Percentiles rank a stretch among this genome's conserved stretches.
These are phyloP conservation scores for Podarcis siculus DNA, from an alignment of 2,797 vertebrate genomes.

Conservation along the genomic window DNA sequence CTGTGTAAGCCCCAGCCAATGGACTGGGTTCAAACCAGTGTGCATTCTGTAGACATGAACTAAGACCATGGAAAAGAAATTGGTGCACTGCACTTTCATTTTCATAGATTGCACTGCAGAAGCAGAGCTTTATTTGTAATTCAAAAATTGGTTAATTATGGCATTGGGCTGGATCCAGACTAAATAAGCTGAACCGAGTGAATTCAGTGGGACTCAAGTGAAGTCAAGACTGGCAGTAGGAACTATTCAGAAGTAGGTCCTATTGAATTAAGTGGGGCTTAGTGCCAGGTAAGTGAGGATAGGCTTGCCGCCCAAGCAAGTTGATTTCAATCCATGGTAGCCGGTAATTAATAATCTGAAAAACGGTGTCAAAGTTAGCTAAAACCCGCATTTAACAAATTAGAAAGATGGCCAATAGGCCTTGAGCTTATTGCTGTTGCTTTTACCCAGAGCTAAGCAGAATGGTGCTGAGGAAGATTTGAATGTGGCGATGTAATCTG, in stretches of 20 bases:
- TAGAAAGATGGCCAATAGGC: neutral
- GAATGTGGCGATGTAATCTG: neutral
- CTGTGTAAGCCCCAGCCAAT: neutral
- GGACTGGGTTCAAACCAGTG: neutral
- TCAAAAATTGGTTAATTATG: neutral
- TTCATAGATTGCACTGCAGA: neutral
- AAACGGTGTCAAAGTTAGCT: neutral
- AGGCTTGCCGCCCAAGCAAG: too few relatives aligned
- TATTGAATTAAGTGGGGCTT: too few relatives aligned
- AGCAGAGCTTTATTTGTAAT: neutral
- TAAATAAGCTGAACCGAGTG: neutral
- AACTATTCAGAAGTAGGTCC: too few relatives aligned
- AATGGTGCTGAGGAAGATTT: neutral
- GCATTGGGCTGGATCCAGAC: neutral
- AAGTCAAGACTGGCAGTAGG: too few relatives aligned
- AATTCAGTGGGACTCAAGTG: too few relatives aligned
- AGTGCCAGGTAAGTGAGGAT: too few relatives aligned
- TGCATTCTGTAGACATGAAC: neutral
- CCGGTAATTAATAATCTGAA: neutral
- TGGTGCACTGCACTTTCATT: neutral
- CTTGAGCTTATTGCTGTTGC: neutral
- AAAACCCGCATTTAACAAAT: neutral
- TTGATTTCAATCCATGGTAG: neutral
- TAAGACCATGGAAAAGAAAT: too few relatives aligned
- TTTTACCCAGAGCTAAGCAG: neutral